A percentile compares a stretch with the other conserved stretches of the same genome.
Evolutionary conservation across 2,888 invertebrate species (phyloP).

Genomic region (Pachycephus smyrnensis): DNA sequence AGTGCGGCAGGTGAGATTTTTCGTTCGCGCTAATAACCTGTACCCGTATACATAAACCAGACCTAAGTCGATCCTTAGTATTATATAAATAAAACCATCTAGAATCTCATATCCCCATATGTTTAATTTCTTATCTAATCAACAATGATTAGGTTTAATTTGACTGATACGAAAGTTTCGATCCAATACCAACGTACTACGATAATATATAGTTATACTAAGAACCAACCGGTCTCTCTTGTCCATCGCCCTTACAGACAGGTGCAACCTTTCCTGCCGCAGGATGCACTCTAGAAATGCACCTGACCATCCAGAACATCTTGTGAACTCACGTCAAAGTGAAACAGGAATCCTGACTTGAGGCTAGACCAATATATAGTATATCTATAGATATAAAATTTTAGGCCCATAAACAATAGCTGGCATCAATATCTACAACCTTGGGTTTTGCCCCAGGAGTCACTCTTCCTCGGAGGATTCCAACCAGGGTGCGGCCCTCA

Average conservation of each 20-base stretch:
- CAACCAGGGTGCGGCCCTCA: constrained; percentile 46
- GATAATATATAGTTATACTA: neutral
- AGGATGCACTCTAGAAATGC: neutral
- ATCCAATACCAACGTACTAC: neutral
- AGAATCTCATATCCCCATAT: neutral
- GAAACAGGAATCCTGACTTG: neutral
- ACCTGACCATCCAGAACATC: neutral
- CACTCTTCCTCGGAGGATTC: constrained; percentile 14
- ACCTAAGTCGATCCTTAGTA: neutral
- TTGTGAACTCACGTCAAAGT: neutral
- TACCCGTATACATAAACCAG: neutral
- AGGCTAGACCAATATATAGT: neutral
- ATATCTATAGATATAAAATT: neutral
- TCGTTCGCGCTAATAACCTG: neutral
- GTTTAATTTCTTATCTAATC: neutral
- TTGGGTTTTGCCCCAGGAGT: constrained; percentile 10
- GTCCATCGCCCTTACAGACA: neutral
- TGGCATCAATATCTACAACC: neutral
- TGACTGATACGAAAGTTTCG: neutral
- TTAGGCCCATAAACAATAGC: neutral
- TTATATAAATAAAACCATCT: neutral
- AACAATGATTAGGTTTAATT: neutral
- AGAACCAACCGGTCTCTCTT: neutral
- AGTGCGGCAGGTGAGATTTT: neutral
- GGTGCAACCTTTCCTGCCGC: neutral